phyloP scores from a whole-genome alignment of 2,113 vertebrate genomes.

The Delphinus delphis region DNA sequence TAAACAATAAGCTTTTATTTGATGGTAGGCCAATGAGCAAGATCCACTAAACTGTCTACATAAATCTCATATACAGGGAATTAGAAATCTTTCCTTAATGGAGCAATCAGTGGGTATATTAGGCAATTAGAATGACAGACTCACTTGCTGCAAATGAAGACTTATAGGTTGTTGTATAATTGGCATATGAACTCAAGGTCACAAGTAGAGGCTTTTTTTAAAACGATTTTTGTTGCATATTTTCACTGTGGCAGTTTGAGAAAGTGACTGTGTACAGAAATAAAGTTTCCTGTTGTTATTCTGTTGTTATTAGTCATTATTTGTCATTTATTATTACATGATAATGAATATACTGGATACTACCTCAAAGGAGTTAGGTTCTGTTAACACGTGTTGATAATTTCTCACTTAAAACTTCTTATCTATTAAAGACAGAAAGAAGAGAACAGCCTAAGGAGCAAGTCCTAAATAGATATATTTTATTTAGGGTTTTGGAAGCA shows the following conservation, averaged over 20 bases:
- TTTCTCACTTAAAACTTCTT: background rate
- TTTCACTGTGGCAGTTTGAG: background rate
- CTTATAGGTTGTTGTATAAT: conserved; percentile 31
- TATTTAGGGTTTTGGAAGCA: background rate
- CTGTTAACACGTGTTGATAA: background rate
- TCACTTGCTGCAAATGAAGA: background rate
- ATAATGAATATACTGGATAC: background rate
- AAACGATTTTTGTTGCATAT: background rate
- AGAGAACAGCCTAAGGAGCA: background rate
- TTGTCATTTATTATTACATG: background rate
- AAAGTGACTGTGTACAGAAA: background rate
- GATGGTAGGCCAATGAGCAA: background rate
- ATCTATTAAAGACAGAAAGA: background rate
- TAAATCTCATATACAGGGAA: background rate
- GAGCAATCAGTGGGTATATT: background rate
- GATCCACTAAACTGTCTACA: background rate
- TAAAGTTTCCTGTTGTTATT: background rate
- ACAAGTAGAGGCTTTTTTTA: background rate
- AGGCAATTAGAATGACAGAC: conserved; percentile 39
- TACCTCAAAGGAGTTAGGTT: background rate
- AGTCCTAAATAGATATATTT: background rate
- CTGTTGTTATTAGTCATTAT: background rate
- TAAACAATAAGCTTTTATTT: background rate
- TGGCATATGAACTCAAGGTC: conserved; percentile 36
- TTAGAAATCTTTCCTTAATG: background rate